Percentiles rank a stretch among this genome's conserved stretches.
These are phyloP conservation scores for Tragelaphus oryx DNA, from an alignment of 2,797 vertebrate species.

Conservation along the genomic window DNA sequence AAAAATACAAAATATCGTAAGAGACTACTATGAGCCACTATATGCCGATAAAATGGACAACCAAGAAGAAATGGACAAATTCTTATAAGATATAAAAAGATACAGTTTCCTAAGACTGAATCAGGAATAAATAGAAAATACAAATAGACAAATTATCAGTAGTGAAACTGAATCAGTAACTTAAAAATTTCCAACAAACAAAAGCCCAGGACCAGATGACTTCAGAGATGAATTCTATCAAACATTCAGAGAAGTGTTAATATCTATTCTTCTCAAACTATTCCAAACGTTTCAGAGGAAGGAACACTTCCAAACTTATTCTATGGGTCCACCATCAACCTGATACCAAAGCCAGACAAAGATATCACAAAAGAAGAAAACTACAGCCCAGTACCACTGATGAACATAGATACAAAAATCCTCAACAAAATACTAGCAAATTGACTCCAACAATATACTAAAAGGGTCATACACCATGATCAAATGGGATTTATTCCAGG, in stretches of 20 bases:
- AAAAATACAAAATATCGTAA: not conserved
- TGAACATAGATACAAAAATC: not conserved
- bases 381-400: not conserved
- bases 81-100: not conserved
- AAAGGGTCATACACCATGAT: not conserved
- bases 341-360: not conserved
- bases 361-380: not conserved
- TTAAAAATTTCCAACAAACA: not conserved
- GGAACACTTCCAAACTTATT: not conserved
- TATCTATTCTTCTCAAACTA: not conserved
- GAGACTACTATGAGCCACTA: not conserved
- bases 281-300: not conserved
- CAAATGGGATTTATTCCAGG: not conserved
- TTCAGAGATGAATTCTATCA: not conserved
- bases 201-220: not conserved
- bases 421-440: not conserved
- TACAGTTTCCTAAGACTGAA: not conserved
- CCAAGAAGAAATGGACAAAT: not conserved
- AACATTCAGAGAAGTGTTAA: not conserved
- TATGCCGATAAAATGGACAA: not conserved
- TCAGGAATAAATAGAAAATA: not conserved
- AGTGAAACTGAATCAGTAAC: not conserved
- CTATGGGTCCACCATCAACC: not conserved
- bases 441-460: not conserved
- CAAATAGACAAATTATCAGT: not conserved